These are phyloP conservation scores for Fratercula arctica DNA, from an alignment of 2,797 vertebrate genomes.

Conservation along the genomic window DNA sequence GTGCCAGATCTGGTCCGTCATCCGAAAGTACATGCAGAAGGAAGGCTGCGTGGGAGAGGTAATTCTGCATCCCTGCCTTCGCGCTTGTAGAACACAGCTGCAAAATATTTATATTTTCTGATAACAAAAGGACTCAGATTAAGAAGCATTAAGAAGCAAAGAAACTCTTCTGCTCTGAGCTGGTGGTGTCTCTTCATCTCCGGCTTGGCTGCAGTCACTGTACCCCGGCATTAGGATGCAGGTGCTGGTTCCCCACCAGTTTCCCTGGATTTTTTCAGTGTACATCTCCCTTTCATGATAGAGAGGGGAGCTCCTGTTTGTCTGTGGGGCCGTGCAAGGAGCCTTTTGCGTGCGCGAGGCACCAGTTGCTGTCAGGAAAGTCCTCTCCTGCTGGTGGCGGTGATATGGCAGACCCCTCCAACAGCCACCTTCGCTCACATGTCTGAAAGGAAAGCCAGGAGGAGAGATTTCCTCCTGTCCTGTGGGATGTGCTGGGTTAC, in stretches of 20 bases:
- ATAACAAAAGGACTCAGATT: neutral
- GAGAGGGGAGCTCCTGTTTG: neutral
- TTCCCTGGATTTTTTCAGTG: neutral
- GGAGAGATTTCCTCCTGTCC: neutral
- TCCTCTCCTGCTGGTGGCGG: neutral
- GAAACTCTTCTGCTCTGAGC: neutral
- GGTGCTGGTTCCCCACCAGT: neutral
- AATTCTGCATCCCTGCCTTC: neutral
- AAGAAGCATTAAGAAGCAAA: neutral
- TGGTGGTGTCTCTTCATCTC: neutral
- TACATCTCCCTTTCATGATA: neutral
- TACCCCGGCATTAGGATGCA: accelerated
- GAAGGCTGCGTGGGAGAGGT: slow-evolving; percentile 95
- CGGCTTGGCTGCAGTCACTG: neutral
- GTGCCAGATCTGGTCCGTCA: slow-evolving; percentile 91
- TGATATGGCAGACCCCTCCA: neutral
- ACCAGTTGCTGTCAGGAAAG: neutral
- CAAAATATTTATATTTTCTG: neutral
- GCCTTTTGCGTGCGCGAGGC: neutral
- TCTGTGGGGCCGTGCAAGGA: neutral
- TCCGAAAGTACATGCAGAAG: slow-evolving; percentile 95
- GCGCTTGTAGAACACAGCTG: neutral
- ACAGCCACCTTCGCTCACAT: neutral
- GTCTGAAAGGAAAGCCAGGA: neutral
- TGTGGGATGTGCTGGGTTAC: neutral